These are phyloP conservation scores for Xyliphius kryptos DNA, from an alignment of 2,113 vertebrate genomes.

Conservation along the genomic window DNA sequence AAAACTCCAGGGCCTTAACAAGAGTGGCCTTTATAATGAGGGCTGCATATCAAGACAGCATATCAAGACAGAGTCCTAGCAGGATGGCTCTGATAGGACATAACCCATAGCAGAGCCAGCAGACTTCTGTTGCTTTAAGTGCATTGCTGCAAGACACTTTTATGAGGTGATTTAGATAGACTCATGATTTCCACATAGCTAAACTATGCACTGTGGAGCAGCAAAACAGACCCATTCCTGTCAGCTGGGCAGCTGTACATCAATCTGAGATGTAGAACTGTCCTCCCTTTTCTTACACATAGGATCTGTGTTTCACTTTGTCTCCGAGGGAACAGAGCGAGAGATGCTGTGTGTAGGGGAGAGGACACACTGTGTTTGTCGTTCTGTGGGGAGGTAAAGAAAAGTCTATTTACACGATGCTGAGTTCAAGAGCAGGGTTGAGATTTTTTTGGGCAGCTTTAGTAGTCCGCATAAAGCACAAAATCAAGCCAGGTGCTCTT, in stretches of 20 bases:
- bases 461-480: too few relatives aligned
- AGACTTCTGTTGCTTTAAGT: background rate
- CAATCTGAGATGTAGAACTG: conserved; percentile 35
- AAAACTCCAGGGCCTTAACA: too few relatives aligned
- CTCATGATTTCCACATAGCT: conserved; percentile 42
- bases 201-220: conserved; percentile 45
- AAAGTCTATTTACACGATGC: too few relatives aligned
- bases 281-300: conserved; percentile 3
- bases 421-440: too few relatives aligned
- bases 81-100: conserved; percentile 12
- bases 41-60: background rate
- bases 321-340: conserved; percentile 6
- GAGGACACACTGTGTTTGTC: too few relatives aligned
- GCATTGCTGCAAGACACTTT: conserved; percentile 53
- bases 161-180: conserved; percentile 55
- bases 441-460: too few relatives aligned
- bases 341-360: background rate
- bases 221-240: background rate
- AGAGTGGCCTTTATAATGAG: background rate
- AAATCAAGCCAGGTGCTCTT: too few relatives aligned
- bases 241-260: conserved; percentile 16
- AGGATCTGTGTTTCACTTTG: conserved; percentile 3
- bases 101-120: conserved; percentile 3
- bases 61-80: background rate
- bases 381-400: too few relatives aligned